Evolutionary conservation across 2,113 vertebrate genomes (phyloP).

Genomic region (Anser cygnoides): DNA sequence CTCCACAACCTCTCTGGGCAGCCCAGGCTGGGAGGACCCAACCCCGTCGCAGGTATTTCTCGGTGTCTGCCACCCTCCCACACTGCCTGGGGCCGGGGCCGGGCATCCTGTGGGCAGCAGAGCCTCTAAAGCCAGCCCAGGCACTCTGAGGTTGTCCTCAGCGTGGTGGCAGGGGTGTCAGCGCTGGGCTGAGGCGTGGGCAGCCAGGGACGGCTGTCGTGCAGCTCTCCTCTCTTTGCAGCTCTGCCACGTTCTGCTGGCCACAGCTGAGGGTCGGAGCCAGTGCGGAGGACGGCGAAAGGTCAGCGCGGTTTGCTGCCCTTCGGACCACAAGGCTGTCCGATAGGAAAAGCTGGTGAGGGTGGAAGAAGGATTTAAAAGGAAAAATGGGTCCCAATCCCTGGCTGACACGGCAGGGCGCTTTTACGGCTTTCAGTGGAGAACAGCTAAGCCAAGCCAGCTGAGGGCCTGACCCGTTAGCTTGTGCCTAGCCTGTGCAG

Average conservation of each 20-base stretch:
- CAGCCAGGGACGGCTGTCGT: too few relatives aligned
- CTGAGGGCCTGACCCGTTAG: not conserved
- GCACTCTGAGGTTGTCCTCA: not conserved
- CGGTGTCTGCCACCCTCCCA: not conserved
- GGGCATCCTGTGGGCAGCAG: too few relatives aligned
- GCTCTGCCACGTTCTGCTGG: not conserved
- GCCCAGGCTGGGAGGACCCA: not conserved
- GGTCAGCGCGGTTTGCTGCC: not conserved
- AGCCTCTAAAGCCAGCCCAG: too few relatives aligned
- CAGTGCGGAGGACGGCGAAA: not conserved
- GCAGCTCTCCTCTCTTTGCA: not conserved
- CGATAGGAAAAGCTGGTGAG: not conserved
- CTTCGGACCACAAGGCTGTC: not conserved
- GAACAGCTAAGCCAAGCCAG: constrained; percentile 35
- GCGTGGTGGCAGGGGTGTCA: not conserved
- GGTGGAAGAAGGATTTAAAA: not conserved
- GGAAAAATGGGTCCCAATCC: not conserved
- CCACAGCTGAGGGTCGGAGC: not conserved
- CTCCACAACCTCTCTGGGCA: not conserved
- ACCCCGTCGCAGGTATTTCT: not conserved
- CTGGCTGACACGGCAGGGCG: not conserved
- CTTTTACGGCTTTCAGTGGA: not conserved
- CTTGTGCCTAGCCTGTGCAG: not conserved
- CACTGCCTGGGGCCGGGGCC: not conserved
- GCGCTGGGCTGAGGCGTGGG: not conserved